phyloP scores from a whole-genome alignment of 1,140 invertebrate species.

The Colletes latitarsis region DNA sequence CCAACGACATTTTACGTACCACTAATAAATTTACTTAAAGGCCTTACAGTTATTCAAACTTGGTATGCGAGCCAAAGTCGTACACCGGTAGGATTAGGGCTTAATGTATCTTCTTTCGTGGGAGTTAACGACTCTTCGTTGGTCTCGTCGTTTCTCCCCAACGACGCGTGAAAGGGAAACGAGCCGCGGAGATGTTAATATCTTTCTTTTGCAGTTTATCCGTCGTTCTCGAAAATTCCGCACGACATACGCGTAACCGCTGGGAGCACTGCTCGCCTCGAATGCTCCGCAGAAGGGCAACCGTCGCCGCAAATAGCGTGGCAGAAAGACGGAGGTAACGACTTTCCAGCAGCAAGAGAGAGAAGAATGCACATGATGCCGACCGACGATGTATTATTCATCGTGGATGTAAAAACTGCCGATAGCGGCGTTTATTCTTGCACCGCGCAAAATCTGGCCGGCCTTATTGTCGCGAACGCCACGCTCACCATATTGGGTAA shows the following conservation, averaged over 20 bases:
- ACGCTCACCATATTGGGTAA: constrained; percentile 92
- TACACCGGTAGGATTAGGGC: too few species aligned
- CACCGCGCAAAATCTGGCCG: constrained; percentile 94
- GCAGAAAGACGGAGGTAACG: constrained; percentile 96
- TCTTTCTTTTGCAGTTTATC: constrained; percentile 86
- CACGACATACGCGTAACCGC: constrained; percentile 91
- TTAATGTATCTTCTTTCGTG: too few species aligned
- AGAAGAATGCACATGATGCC: constrained; percentile 96
- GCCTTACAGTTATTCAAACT: too few species aligned
- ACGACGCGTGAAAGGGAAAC: too few species aligned
- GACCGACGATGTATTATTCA: constrained; percentile 95
- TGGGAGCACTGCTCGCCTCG: constrained; percentile 92
- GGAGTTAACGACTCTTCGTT: too few species aligned
- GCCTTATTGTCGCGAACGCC: constrained; percentile 92
- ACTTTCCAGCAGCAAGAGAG: constrained; percentile 97
- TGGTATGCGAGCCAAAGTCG: too few species aligned
- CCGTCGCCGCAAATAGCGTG: constrained; percentile 94
- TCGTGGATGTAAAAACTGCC: constrained; percentile 91
- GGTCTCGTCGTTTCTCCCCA: too few species aligned
- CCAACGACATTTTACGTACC: too few species aligned
- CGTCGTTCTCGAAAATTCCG: constrained; percentile 92
- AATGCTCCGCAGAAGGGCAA: constrained; percentile 94
- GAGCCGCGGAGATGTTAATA: too few species aligned
- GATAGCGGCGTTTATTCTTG: constrained; percentile 97
- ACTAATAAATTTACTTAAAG: too few species aligned